These are phyloP conservation scores for Euzophera pinguis DNA, from an alignment of 2,888 invertebrate species.

Conservation along the genomic window DNA sequence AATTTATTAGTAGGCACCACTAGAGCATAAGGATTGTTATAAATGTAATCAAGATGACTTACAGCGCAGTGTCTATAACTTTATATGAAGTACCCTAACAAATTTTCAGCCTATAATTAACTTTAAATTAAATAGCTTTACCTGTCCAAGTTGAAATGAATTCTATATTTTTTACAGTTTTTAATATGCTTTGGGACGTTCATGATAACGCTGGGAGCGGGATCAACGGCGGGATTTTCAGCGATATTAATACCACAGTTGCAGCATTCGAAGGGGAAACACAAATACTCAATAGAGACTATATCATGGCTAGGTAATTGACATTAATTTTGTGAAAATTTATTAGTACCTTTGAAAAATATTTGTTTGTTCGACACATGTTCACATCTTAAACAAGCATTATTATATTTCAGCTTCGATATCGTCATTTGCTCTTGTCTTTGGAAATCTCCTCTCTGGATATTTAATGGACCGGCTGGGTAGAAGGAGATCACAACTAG, in stretches of 20 bases:
- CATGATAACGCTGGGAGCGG: constrained; percentile 74
- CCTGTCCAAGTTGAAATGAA: too few species aligned
- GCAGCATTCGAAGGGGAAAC: constrained; percentile 47
- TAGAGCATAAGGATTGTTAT: too few species aligned
- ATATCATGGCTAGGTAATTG: constrained; percentile 81
- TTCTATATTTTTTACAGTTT: constrained; percentile 1
- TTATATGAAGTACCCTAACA: too few species aligned
- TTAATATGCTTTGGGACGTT: constrained; percentile 10
- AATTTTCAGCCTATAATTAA: too few species aligned
- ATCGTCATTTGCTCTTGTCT: constrained; percentile 80
- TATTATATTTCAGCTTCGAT: constrained; percentile 76
- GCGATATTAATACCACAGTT: constrained; percentile 83
- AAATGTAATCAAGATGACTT: too few species aligned
- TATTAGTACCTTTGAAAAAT: too few species aligned
- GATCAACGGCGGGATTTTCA: constrained; percentile 82
- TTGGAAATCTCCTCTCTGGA: constrained; percentile 81
- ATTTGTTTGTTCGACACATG: too few species aligned
- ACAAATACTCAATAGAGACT: constrained; percentile 67
- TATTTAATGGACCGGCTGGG: constrained; percentile 81
- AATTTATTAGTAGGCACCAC: too few species aligned
- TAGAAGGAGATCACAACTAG: constrained; percentile 73
- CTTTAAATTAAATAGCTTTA: too few species aligned
- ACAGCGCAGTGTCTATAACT: too few species aligned
- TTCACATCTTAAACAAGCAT: too few species aligned
- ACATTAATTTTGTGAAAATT: too few species aligned